Evolutionary conservation across 2,113 vertebrate species (phyloP).

Genomic region (Tychaedon coryphoeus): DNA sequence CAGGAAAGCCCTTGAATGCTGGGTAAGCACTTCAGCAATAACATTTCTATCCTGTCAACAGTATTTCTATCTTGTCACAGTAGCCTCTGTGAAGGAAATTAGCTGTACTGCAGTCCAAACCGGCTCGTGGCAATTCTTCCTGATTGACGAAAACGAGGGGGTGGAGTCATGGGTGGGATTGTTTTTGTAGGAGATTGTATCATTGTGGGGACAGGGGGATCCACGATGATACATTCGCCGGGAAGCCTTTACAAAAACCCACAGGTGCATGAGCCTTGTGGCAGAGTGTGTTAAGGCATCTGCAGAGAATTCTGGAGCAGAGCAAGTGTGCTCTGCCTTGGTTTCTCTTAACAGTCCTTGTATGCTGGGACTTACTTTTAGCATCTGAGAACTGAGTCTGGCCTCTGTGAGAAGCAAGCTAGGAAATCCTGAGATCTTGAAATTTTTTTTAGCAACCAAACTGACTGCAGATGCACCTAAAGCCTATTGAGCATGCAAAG

Average conservation of each 20-base stretch:
- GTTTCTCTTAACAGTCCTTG: neutral
- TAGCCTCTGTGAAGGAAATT: neutral
- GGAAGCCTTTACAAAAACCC: slow-evolving; percentile 90
- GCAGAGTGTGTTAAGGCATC: neutral
- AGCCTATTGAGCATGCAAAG: neutral
- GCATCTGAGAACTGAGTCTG: neutral
- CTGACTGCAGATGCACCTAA: neutral
- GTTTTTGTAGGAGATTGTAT: slow-evolving; percentile 87
- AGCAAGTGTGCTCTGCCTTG: neutral
- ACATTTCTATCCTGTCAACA: no score
- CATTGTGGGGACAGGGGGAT: slow-evolving; percentile 84
- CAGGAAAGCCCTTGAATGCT: neutral
- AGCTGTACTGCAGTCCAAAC: no score
- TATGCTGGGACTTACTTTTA: neutral
- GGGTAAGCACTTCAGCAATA: neutral
- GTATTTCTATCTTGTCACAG: no score
- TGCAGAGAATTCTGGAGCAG: neutral
- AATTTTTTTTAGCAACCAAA: neutral
- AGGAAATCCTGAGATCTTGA: neutral
- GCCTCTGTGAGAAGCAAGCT: neutral
- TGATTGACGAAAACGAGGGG: neutral
- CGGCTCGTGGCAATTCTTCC: neutral
- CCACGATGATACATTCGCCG: slow-evolving; percentile 85
- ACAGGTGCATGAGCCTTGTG: neutral
- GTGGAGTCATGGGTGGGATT: neutral